Evolutionary conservation across 1,140 invertebrate genomes (phyloP).

Genomic region (Atta texana): DNA sequence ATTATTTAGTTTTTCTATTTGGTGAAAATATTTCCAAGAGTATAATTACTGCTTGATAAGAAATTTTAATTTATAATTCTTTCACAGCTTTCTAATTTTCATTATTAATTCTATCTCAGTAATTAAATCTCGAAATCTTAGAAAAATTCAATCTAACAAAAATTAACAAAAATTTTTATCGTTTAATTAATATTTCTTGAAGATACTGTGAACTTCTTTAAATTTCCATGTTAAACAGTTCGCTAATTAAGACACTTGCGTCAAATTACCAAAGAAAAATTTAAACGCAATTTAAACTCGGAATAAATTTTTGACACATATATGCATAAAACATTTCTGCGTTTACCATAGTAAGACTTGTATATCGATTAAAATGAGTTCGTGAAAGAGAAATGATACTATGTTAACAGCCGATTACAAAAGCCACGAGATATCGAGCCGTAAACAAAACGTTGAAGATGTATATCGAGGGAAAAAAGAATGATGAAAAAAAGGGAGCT

Average conservation of each 20-base stretch:
- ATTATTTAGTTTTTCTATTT: not conserved
- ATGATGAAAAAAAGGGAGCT: conserved; percentile 3
- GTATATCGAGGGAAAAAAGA: conserved; percentile 20
- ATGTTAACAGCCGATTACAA: conserved; percentile 33
- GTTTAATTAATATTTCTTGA: conserved; percentile 34
- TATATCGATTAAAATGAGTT: conserved; percentile 28
- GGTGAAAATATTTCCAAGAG: not conserved
- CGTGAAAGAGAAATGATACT: conserved; percentile 37
- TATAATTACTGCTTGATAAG: not conserved
- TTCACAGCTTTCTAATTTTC: conserved; percentile 15
- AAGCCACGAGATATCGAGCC: conserved; percentile 22
- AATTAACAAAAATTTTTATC: conserved; percentile 23
- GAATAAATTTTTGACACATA: conserved; percentile 11
- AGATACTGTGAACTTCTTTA: not conserved
- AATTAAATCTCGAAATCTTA: conserved; percentile 39
- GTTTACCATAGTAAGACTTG: not conserved
- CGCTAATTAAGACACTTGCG: not conserved
- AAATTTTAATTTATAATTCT: conserved; percentile 26
- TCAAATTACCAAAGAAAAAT: not conserved
- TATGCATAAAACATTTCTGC: conserved; percentile 31
- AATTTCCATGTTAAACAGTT: conserved; percentile 8
- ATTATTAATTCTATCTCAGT: conserved; percentile 11
- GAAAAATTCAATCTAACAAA: conserved; percentile 2
- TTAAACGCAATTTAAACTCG: not conserved
- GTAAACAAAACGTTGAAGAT: not conserved